Percentiles rank a stretch among this genome's conserved stretches.
Evolutionary conservation across 2,797 vertebrate genomes (phyloP).

Genomic region (Gallirallus australis): DNA sequence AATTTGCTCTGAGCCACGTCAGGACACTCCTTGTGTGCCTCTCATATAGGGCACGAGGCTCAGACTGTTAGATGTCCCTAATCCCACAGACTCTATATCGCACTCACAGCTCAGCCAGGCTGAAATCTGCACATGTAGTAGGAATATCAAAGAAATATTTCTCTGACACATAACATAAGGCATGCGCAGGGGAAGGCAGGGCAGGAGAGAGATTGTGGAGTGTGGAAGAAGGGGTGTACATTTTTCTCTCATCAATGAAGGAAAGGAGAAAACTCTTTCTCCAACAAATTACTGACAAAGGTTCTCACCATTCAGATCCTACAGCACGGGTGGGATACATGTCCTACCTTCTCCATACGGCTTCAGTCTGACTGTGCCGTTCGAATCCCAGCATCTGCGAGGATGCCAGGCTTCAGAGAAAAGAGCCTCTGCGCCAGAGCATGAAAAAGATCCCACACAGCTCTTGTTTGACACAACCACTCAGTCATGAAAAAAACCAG

Average conservation of each 20-base stretch:
- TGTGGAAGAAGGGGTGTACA: not conserved
- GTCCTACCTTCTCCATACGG: not conserved
- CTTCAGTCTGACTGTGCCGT: not conserved
- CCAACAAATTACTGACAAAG: not conserved
- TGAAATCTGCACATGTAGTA: not conserved
- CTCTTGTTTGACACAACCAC: not conserved
- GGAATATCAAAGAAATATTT: constrained; percentile 21
- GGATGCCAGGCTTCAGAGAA: not conserved
- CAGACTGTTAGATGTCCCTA: not conserved
- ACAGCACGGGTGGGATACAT: not conserved
- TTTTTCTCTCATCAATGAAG: not conserved
- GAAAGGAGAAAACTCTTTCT: not conserved
- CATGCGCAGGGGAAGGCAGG: not conserved
- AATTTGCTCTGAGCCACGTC: not conserved
- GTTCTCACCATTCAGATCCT: not conserved
- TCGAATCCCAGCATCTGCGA: not conserved
- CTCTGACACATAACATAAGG: not conserved
- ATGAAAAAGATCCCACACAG: not conserved
- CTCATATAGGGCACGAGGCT: not conserved
- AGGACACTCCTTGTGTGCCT: not conserved
- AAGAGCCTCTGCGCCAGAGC: not conserved
- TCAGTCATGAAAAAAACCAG: not conserved
- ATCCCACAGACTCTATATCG: not conserved
- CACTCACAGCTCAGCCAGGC: not conserved
- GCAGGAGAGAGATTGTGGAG: not conserved